Base-by-base conservation (phyloP, 2,113 vertebrate species). In the Spizaetus ornatus region DNA sequence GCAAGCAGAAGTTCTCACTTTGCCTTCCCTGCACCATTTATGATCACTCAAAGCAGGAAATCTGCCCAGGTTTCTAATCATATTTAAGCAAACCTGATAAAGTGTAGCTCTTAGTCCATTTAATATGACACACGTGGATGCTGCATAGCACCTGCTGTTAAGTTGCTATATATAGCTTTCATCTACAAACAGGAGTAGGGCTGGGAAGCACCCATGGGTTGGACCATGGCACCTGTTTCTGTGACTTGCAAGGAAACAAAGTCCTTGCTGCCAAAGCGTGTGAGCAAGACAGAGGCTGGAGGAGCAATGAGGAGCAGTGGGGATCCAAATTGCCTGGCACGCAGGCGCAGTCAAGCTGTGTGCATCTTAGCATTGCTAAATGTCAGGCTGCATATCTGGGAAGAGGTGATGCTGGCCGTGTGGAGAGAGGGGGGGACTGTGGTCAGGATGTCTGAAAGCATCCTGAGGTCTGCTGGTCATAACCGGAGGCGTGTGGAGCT, bases 41-140 rank as follows among this genome's bases (percentile, higher is more conserved):
- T 25, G 74, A 36, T 86, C 34, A 15, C 55, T 69, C 8, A 9
- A 22, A 92, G 78, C 52, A 67, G 38, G 81, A 65, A 72, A 38
- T 43, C 43, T 80, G 43, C 50, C 47, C 71, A 32, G 34, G 20
- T 50, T 83, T 74, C 34, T 78, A 52, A 78, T 52, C 7, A 4
- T 17, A 25, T 84, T 74, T 62, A 45, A 50, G 15, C 16, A 83
- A 61, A 56, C 58, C 31, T 66, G 62, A 61, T 65, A 10, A 87
- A 52, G 19, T 26, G 31, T 13, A 25, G 23, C 53, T 80, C 67
- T 82, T 42, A 45, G 38, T 78, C 47, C 12, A 2, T 45, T 53
- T 50, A 26, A 40, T 1, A 29, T 0, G 2, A 58, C 58, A 6
- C 11, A 17, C 2, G 1, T 1, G 20, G 78, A 8, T 45, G 38